phyloP scores from a whole-genome alignment of 2,888 invertebrate genomes.

The Odontomyia ornata region DNA sequence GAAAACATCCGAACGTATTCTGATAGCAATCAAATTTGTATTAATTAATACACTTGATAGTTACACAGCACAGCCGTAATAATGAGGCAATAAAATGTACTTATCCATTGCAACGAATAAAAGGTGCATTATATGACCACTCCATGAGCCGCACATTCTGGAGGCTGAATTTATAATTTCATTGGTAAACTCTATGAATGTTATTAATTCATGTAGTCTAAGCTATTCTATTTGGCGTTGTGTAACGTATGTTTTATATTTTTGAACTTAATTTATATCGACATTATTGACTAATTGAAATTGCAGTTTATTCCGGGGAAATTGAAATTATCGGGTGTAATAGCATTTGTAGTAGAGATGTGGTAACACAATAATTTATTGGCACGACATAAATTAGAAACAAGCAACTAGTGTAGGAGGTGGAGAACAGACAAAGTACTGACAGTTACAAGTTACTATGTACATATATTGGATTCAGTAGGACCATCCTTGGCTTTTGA shows the following conservation, averaged over 20 bases:
- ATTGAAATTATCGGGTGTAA: constrained; percentile 5
- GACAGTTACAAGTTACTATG: too few species aligned
- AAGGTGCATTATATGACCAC: neutral
- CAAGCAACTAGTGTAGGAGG: neutral
- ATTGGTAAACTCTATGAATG: neutral
- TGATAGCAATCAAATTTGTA: constrained; percentile 2
- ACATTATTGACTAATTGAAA: neutral
- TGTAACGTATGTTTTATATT: neutral
- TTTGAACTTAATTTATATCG: neutral
- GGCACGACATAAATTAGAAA: neutral
- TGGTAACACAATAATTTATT: neutral
- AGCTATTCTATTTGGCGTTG: neutral
- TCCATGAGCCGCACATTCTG: neutral
- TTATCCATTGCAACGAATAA: neutral
- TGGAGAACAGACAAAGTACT: neutral
- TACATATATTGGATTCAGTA: too few species aligned
- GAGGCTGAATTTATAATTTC: neutral
- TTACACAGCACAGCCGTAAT: neutral
- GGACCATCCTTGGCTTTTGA: too few species aligned
- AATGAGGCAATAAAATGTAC: neutral
- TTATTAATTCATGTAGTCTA: too few species aligned
- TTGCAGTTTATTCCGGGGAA: neutral
- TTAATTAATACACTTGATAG: constrained; percentile 2
- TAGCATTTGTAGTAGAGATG: neutral
- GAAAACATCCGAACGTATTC: neutral